phyloP scores from a whole-genome alignment of 2,888 invertebrate species.

The Melangyna quadrimaculata region DNA sequence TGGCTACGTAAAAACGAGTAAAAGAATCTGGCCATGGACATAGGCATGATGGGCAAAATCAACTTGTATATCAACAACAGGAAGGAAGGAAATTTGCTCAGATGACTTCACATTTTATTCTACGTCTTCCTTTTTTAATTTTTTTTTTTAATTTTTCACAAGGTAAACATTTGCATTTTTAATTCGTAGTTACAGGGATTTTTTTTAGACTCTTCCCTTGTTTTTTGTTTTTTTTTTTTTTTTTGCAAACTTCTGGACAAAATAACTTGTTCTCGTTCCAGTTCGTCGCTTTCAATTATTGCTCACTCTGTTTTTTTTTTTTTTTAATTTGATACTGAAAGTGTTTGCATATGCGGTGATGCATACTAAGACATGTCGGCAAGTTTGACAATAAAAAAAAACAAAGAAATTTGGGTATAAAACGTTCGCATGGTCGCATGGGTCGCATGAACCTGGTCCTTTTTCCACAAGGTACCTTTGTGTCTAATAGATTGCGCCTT shows the following conservation, averaged over 20 bases:
- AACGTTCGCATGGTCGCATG: background rate
- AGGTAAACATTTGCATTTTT: conserved; percentile 57
- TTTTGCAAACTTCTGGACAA: background rate
- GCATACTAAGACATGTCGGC: conserved; percentile 57
- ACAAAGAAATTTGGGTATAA: background rate
- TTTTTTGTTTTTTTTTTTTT: background rate
- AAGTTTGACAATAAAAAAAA: conserved; percentile 15
- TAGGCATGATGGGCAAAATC: background rate
- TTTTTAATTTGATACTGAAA: conserved; percentile 24
- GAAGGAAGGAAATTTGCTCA: conserved; percentile 69
- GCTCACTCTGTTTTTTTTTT: conserved; percentile 23
- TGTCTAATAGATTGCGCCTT: no score
- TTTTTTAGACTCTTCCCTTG: conserved; percentile 14
- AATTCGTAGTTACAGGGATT: conserved; percentile 49
- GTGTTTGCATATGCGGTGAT: conserved; percentile 60
- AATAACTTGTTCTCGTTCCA: conserved; percentile 55
- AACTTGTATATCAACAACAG: conserved; percentile 50
- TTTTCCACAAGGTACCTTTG: no score
- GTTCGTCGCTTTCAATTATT: conserved; percentile 65
- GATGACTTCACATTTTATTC: conserved; percentile 52
- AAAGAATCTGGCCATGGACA: background rate
- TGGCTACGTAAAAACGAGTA: background rate
- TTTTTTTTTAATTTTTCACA: background rate
- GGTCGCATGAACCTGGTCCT: background rate
- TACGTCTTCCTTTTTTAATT: conserved; percentile 3